These are phyloP conservation scores for Pituophis catenifer DNA, from an alignment of 2,113 vertebrate species.

Conservation along the genomic window DNA sequence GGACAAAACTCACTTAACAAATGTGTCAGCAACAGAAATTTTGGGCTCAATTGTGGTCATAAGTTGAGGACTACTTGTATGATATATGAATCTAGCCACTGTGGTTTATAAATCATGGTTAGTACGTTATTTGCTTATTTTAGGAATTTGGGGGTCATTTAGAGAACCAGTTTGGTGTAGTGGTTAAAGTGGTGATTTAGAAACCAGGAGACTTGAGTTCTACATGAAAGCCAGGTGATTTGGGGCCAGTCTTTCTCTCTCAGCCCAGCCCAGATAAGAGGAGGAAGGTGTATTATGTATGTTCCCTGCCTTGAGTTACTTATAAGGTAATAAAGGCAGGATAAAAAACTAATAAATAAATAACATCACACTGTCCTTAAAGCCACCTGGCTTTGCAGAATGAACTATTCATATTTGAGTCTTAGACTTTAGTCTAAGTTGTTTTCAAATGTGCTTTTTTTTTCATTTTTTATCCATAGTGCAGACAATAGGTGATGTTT, in stretches of 20 bases:
- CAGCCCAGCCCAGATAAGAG: background rate
- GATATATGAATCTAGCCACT: background rate
- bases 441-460: constrained; percentile 14
- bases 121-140: background rate
- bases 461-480: constrained; percentile 69
- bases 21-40: too few relatives aligned
- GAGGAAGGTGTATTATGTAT: background rate
- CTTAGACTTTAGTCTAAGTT: constrained; percentile 11
- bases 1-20: too few relatives aligned
- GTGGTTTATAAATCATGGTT: background rate
- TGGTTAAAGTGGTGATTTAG: background rate
- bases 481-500: constrained; percentile 83
- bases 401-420: background rate
- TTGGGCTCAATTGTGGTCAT: too few relatives aligned
- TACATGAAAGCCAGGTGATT: background rate
- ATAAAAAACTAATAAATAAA: background rate
- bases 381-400: background rate
- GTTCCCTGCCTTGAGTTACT: background rate
- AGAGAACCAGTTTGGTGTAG: background rate
- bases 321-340: background rate
- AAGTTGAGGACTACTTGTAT: background rate
- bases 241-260: background rate
- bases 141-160: background rate
- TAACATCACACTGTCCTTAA: background rate
- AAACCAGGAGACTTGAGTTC: background rate